These are phyloP conservation scores for Caenorhabditis angaria DNA, from an alignment of 2,888 invertebrate genomes.

Conservation along the genomic window DNA sequence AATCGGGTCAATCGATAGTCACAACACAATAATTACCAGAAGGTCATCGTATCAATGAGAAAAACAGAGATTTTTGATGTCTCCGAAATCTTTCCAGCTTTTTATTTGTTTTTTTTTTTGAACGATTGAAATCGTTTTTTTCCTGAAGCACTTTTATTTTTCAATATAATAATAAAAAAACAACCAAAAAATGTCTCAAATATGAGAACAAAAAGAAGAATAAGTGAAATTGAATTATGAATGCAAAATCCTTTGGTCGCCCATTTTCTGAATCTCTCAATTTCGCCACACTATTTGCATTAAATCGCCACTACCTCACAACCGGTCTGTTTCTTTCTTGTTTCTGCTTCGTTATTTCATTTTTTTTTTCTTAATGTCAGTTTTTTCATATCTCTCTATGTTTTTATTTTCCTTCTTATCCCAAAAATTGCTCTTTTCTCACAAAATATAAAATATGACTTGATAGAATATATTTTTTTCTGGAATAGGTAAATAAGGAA, in stretches of 20 bases:
- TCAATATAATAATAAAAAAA: no score
- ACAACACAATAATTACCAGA: neutral
- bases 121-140: neutral
- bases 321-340: conserved; percentile 11
- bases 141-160: neutral
- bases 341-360: conserved; percentile 14
- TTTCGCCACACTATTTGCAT: neutral
- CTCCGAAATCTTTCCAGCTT: neutral
- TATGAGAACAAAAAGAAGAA: neutral
- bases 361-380: neutral
- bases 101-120: neutral
- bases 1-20: neutral
- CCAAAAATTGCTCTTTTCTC: neutral
- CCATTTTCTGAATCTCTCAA: conserved; percentile 12
- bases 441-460: no score
- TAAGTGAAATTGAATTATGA: no score
- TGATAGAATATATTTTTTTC: no score
- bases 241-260: no score
- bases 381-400: conserved; percentile 1
- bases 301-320: conserved; percentile 18
- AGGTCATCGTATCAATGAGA: neutral
- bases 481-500: no score
- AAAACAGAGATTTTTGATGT: neutral
- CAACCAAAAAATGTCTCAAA: no score
- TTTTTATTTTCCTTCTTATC: conserved; percentile 9